Conservation (phyloP, 2,113 vertebrate genomes). For the Meriones unguiculatus region DNA sequence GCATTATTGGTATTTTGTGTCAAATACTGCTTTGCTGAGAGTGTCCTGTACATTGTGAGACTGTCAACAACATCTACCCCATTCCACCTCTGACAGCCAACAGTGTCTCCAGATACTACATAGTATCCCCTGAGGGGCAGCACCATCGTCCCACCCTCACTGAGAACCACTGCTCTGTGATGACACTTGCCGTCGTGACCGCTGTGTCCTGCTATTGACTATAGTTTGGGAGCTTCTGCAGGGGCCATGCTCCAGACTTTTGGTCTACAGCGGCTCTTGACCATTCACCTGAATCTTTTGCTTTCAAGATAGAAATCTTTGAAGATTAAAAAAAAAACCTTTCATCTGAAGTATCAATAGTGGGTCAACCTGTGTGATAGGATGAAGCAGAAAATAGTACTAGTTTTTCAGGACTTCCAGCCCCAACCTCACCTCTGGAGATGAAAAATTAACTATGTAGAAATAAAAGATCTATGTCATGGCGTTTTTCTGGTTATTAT, state of each 20-base stretch:
- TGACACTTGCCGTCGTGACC: background rate
- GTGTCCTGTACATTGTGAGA: background rate
- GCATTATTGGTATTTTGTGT: background rate
- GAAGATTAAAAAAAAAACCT: background rate
- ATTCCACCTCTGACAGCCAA: background rate
- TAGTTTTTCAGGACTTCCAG: background rate
- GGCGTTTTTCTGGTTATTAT: background rate
- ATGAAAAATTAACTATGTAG: background rate
- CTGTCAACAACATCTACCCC: background rate
- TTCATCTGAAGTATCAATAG: background rate
- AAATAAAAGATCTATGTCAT: background rate
- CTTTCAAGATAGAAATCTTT: background rate
- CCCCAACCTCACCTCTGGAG: background rate
- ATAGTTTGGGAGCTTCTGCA: background rate
- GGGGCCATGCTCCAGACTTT: background rate
- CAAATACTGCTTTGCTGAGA: background rate
- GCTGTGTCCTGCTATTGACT: rapidly evolving
- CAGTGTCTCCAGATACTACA: background rate
- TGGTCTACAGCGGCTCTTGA: background rate
- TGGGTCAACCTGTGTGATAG: background rate
- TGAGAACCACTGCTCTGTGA: background rate
- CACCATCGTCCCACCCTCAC: rapidly evolving
- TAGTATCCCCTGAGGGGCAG: background rate
- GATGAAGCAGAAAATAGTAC: background rate
- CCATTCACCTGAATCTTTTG: background rate